Evolutionary conservation across 1,140 invertebrate genomes (phyloP).

Genomic region (Melanaphis sacchari): DNA sequence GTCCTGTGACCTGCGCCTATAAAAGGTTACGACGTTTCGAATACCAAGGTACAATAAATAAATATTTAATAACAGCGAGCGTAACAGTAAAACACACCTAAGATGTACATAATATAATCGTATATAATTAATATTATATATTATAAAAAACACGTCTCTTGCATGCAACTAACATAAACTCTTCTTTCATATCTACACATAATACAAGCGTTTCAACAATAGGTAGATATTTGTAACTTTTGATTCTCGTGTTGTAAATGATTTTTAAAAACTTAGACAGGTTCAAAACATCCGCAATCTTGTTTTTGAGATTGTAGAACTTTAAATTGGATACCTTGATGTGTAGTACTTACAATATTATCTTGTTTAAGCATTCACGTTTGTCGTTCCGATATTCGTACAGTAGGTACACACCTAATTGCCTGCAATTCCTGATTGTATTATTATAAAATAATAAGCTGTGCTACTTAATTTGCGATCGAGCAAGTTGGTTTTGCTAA

Average conservation of each 20-base stretch:
- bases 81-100: background rate
- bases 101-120: background rate
- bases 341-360: background rate
- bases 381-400: background rate
- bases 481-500: background rate
- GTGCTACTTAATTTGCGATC: background rate
- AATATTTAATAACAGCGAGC: background rate
- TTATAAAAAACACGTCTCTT: background rate
- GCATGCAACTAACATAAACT: background rate
- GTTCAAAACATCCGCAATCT: background rate
- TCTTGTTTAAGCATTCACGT: background rate
- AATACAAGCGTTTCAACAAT: no score
- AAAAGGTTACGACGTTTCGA: background rate
- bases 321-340: background rate
- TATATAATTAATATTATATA: background rate
- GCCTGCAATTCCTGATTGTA: background rate
- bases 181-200: background rate
- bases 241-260: background rate
- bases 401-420: background rate
- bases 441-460: background rate
- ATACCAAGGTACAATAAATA: background rate
- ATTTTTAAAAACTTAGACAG: background rate
- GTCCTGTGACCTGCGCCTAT: background rate
- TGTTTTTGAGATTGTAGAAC: background rate
- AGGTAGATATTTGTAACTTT: background rate